Evolutionary conservation across 2,113 vertebrate species (phyloP).

Genomic region (Pygoscelis antarcticus): DNA sequence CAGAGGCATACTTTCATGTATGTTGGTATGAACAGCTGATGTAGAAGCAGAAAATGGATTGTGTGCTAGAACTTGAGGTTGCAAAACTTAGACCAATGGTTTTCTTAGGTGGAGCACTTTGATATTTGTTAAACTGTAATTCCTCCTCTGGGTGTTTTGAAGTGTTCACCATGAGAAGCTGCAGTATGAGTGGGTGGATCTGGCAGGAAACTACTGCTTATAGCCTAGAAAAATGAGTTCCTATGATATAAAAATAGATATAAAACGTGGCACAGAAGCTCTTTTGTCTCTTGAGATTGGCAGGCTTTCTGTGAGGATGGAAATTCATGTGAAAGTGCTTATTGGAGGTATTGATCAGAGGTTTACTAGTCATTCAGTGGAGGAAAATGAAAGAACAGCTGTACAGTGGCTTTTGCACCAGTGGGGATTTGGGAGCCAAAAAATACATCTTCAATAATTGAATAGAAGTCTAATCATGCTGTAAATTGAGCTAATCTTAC

Average conservation of each 20-base stretch:
- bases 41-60: background rate
- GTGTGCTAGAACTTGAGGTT: background rate
- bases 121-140: background rate
- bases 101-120: background rate
- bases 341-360: background rate
- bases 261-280: conserved; percentile 54
- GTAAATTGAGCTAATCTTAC: background rate
- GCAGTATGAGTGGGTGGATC: conserved; percentile 60
- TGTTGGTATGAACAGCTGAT: background rate
- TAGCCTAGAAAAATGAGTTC: conserved; percentile 62
- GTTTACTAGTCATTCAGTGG: background rate
- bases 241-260: conserved; percentile 69
- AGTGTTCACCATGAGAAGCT: conserved; percentile 44
- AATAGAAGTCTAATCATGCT: background rate
- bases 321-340: background rate
- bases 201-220: conserved; percentile 72
- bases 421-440: background rate
- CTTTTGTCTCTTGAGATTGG: conserved; percentile 34
- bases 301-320: background rate
- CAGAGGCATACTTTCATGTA: background rate
- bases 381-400: background rate
- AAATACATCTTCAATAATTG: background rate
- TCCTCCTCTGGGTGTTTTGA: conserved; percentile 20
- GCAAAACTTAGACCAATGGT: background rate
- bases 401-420: background rate